Conservation (phyloP, 2,888 invertebrate species). For the Erebia aethiops region DNA sequence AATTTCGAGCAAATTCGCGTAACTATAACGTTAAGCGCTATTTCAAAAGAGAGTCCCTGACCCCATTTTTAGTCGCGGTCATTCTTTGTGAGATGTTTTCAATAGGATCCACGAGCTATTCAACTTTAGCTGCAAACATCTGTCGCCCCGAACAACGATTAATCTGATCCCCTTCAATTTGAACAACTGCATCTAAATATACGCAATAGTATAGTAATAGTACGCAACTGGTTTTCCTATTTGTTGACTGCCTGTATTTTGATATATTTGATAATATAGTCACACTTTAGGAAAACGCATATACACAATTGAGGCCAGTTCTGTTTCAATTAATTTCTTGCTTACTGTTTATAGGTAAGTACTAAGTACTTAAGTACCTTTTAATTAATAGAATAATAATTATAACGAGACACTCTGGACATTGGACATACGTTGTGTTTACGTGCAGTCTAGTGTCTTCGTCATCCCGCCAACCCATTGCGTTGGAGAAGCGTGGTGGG, state of each 20-base stretch:
- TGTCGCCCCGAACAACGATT: slow-evolving; percentile 74
- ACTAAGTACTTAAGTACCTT: background rate
- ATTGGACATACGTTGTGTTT: too few relatives aligned
- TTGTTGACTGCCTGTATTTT: background rate
- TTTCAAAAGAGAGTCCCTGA: slow-evolving; percentile 39
- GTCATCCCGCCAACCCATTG: too few relatives aligned
- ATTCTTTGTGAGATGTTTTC: slow-evolving; percentile 46
- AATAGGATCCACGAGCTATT: slow-evolving; percentile 72
- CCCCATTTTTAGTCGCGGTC: slow-evolving; percentile 36
- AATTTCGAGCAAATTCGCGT: slow-evolving; percentile 18
- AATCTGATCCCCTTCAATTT: slow-evolving; percentile 69
- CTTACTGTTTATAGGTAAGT: background rate
- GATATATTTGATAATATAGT: background rate
- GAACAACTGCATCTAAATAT: slow-evolving; percentile 53
- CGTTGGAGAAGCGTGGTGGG: too few relatives aligned
- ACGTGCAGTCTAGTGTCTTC: too few relatives aligned
- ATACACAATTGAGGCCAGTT: too few relatives aligned
- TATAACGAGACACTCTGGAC: too few relatives aligned
- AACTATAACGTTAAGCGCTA: slow-evolving; percentile 19
- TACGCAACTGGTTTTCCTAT: slow-evolving; percentile 37
- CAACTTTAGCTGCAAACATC: slow-evolving; percentile 66
- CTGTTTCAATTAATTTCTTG: too few relatives aligned
- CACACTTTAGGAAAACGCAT: background rate
- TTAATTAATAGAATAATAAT: too few relatives aligned
- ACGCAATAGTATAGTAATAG: too few relatives aligned